Percentiles rank a stretch among this genome's conserved stretches.
These are phyloP conservation scores for Sinocyclocheilus maitianheensis DNA, from an alignment of 2,113 vertebrate genomes.

Conservation along the genomic window DNA sequence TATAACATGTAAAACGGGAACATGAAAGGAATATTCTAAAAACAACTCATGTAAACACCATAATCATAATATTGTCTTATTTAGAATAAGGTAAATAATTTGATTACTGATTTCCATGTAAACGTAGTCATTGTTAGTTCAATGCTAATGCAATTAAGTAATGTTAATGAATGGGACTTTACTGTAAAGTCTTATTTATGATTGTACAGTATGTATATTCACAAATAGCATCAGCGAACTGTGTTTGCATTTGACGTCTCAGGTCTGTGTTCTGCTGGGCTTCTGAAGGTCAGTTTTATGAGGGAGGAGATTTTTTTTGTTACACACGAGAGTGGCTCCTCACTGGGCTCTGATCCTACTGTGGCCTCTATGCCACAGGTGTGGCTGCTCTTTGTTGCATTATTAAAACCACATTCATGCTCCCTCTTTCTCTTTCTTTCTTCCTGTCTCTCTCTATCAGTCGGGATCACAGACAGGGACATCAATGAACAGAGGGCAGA, in stretches of 20 bases:
- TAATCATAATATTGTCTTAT: no score
- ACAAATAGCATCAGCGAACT: not conserved
- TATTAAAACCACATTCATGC: constrained; percentile 40
- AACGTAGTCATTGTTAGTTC: no score
- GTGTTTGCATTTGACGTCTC: not conserved
- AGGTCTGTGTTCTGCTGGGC: not conserved
- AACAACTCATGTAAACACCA: no score
- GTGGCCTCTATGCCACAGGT: constrained; percentile 19
- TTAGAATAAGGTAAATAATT: no score
- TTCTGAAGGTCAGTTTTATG: constrained; percentile 9
- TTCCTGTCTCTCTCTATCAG: constrained; percentile 24
- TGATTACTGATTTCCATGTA: no score
- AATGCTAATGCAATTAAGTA: no score
- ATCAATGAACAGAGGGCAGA: constrained; percentile 37
- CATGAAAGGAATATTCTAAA: no score
- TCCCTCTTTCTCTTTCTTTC: constrained; percentile 5
- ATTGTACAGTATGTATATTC: not conserved
- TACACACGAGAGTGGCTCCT: constrained; percentile 6
- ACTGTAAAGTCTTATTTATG: not conserved
- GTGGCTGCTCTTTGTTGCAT: constrained; percentile 41
- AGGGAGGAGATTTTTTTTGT: not conserved
- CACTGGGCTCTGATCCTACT: not conserved
- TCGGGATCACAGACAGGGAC: constrained; percentile 21
- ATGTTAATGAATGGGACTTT: no score
- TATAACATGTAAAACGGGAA: no score